Conservation (phyloP, 2,888 invertebrate genomes). For the Vanessa cardui region DNA sequence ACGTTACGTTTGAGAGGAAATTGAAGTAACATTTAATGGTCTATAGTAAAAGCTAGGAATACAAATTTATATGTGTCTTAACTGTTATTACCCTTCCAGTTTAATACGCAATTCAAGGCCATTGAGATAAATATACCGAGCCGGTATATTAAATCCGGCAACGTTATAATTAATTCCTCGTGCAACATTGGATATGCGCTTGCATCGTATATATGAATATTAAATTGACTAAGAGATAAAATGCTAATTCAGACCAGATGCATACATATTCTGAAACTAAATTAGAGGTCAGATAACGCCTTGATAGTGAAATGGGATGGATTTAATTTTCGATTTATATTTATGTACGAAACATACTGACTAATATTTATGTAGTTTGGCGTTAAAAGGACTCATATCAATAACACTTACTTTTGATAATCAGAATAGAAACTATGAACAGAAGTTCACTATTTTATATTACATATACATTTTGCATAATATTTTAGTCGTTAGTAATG, state of each 20-base stretch:
- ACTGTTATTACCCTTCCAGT: slow-evolving; percentile 30
- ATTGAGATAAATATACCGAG: slow-evolving; percentile 39
- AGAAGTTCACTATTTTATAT: too few relatives aligned
- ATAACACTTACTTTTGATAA: too few relatives aligned
- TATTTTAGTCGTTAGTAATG: too few relatives aligned
- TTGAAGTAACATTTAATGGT: not conserved
- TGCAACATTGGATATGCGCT: slow-evolving; percentile 60
- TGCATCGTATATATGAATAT: slow-evolving; percentile 76
- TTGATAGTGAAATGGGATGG: slow-evolving; percentile 42
- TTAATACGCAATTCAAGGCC: slow-evolving; percentile 33
- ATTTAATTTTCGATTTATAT: slow-evolving; percentile 49
- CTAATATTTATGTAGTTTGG: too few relatives aligned
- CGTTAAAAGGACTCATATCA: too few relatives aligned
- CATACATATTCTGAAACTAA: slow-evolving; percentile 64
- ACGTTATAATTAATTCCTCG: slow-evolving; percentile 72
- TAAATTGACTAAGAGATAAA: slow-evolving; percentile 76
- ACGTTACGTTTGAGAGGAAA: not conserved
- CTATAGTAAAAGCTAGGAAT: slow-evolving; percentile 5
- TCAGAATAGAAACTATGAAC: too few relatives aligned
- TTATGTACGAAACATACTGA: slow-evolving; percentile 15
- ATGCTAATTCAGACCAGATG: slow-evolving; percentile 71
- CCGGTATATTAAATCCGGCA: slow-evolving; percentile 39
- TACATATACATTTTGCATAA: too few relatives aligned
- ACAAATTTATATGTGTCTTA: slow-evolving; percentile 13
- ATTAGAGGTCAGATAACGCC: slow-evolving; percentile 61